These are phyloP conservation scores for Chironomus tentans DNA, from an alignment of 2,888 invertebrate species.

Conservation along the genomic window DNA sequence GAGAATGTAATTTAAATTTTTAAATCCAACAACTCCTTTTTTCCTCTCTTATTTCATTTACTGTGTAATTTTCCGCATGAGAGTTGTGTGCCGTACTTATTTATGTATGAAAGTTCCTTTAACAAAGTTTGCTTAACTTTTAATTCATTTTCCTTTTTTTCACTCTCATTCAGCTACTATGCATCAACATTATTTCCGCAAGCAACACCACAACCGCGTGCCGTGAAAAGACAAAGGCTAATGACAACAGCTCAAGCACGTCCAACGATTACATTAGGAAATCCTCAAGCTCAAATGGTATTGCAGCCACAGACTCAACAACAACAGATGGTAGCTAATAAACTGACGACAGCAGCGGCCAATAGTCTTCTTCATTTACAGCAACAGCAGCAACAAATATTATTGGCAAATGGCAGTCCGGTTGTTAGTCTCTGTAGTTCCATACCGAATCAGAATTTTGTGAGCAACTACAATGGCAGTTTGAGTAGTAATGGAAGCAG, in stretches of 20 bases:
- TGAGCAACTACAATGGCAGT: not conserved
- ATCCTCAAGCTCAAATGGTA: constrained; percentile 33
- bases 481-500: not conserved
- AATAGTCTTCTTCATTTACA: constrained; percentile 30
- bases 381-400: constrained; percentile 35
- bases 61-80: constrained; percentile 25
- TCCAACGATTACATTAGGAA: constrained; percentile 34
- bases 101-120: not conserved
- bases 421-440: constrained; percentile 33
- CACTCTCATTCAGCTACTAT: constrained; percentile 35
- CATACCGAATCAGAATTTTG: constrained; percentile 2
- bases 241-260: constrained; percentile 38
- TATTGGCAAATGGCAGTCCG: constrained; percentile 30
- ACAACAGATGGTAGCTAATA: constrained; percentile 32
- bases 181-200: constrained; percentile 39
- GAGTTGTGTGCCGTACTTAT: not conserved
- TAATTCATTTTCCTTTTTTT: not conserved
- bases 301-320: constrained; percentile 36
- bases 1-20: not conserved
- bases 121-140: not conserved
- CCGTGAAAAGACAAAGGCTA: constrained; percentile 42
- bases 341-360: constrained; percentile 31
- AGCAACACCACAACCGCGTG: constrained; percentile 37
- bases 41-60: not conserved
- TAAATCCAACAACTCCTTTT: not conserved